A percentile compares a stretch with the other conserved stretches of the same genome.
Evolutionary conservation across 2,113 vertebrate species (phyloP).

Genomic region (Heloderma charlesbogerti): DNA sequence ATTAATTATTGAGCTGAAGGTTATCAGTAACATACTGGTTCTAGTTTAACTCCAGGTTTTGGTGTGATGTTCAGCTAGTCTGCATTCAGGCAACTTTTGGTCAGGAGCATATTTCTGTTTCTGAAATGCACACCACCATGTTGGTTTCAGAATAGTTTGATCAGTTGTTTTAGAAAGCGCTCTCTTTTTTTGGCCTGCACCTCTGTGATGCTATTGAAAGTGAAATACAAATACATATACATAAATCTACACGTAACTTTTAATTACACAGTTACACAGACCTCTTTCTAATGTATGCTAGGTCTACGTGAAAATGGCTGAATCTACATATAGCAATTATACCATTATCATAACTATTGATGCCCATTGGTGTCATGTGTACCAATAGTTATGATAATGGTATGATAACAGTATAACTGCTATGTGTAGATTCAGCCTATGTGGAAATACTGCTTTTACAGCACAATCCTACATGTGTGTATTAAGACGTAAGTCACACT

Average conservation of each 20-base stretch:
- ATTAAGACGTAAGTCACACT: not conserved
- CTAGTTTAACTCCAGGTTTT: not conserved
- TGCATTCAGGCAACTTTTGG: not conserved
- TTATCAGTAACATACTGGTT: slow-evolving; percentile 13
- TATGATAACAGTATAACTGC: too few species aligned
- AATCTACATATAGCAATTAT: too few species aligned
- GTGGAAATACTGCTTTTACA: slow-evolving; percentile 52
- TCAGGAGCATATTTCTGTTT: not conserved
- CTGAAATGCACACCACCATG: not conserved
- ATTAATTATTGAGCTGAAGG: not conserved
- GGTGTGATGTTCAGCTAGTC: not conserved
- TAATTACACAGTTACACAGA: slow-evolving; percentile 46
- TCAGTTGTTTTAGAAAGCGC: not conserved
- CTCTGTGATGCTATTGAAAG: not conserved
- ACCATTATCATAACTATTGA: too few species aligned
- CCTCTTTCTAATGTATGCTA: slow-evolving; percentile 61
- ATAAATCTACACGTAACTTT: slow-evolving; percentile 45
- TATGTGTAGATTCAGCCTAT: too few species aligned
- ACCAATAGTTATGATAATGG: too few species aligned
- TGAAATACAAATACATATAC: slow-evolving; percentile 59
- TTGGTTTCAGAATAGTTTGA: not conserved
- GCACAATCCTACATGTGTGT: too few species aligned
- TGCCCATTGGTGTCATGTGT: too few species aligned
- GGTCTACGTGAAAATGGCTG: slow-evolving; percentile 58
- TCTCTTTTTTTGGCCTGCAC: not conserved